Conservation (phyloP, 2,113 vertebrate species). For the Oryzias melastigma region DNA sequence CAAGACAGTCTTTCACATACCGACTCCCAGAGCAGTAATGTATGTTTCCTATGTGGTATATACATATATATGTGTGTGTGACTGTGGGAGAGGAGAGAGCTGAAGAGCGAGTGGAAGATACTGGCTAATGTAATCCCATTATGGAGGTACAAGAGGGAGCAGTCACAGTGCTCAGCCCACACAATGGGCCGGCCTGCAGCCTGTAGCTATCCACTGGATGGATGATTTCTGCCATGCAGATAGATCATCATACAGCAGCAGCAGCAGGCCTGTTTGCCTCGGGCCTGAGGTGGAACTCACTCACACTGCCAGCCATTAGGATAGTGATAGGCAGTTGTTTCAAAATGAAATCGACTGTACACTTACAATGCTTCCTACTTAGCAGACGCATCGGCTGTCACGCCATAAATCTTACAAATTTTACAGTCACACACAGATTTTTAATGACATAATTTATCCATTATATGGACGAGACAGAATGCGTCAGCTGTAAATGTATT, state of each 20-base stretch:
- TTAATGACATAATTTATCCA: not conserved
- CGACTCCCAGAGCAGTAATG: conserved; percentile 14
- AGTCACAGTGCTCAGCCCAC: conserved; percentile 77
- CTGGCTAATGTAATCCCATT: conserved; percentile 79
- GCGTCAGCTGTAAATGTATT: not conserved
- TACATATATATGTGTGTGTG: not conserved
- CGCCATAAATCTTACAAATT: conserved; percentile 8
- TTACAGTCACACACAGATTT: not conserved
- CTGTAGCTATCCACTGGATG: conserved; percentile 71
- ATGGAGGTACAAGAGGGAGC: conserved; percentile 75
- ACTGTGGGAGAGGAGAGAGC: conserved; percentile 12
- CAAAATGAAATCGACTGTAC: conserved; percentile 48
- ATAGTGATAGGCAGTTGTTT: conserved; percentile 67
- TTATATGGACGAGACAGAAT: not conserved
- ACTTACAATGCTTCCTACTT: conserved; percentile 33
- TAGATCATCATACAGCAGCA: conserved; percentile 64
- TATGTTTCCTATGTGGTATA: not conserved
- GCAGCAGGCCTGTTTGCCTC: conserved; percentile 54
- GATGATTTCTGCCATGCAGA: conserved; percentile 73
- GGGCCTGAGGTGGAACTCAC: conserved; percentile 59
- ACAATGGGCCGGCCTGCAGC: conserved; percentile 72
- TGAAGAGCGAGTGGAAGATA: conserved; percentile 64
- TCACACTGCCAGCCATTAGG: conserved; percentile 55
- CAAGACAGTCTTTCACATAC: conserved; percentile 51
- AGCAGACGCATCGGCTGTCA: conserved; percentile 16